Evolutionary conservation across 2,113 vertebrate genomes (phyloP).

Genomic region (Hydropotes inermis): DNA sequence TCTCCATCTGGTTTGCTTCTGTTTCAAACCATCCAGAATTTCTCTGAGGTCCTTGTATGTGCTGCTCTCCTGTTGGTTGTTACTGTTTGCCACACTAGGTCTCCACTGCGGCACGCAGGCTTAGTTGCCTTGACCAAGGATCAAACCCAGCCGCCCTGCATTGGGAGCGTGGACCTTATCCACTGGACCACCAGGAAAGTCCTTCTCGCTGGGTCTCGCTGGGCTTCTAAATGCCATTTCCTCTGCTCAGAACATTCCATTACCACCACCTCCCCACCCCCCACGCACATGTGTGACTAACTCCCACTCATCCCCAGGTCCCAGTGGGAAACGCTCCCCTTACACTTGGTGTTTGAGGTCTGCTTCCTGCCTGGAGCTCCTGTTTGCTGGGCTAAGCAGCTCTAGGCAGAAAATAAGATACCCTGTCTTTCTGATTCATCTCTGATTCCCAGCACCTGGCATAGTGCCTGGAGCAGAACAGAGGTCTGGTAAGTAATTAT

Average conservation of each 20-base stretch:
- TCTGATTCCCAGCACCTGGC: neutral
- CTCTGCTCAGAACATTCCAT: neutral
- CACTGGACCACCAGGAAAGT: neutral
- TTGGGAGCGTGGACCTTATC: neutral
- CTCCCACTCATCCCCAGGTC: neutral
- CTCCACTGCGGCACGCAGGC: neutral
- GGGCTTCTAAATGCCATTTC: neutral
- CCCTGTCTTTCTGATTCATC: neutral
- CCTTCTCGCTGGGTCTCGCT: neutral
- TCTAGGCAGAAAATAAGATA: neutral
- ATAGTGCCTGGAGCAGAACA: neutral
- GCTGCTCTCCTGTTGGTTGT: neutral
- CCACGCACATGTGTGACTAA: neutral
- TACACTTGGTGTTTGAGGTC: neutral
- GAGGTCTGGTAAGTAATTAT: neutral
- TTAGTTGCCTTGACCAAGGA: neutral
- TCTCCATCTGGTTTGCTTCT: neutral
- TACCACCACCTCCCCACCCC: neutral
- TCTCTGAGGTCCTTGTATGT: neutral
- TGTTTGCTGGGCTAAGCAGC: neutral
- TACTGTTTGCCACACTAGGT: neutral
- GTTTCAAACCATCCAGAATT: neutral
- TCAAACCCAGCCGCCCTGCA: neutral
- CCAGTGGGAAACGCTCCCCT: neutral
- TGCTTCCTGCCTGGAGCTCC: neutral